Percentiles rank a stretch among this genome's conserved stretches.
These are phyloP conservation scores for Polymixis flavicincta DNA, from an alignment of 2,888 invertebrate genomes.

Conservation along the genomic window DNA sequence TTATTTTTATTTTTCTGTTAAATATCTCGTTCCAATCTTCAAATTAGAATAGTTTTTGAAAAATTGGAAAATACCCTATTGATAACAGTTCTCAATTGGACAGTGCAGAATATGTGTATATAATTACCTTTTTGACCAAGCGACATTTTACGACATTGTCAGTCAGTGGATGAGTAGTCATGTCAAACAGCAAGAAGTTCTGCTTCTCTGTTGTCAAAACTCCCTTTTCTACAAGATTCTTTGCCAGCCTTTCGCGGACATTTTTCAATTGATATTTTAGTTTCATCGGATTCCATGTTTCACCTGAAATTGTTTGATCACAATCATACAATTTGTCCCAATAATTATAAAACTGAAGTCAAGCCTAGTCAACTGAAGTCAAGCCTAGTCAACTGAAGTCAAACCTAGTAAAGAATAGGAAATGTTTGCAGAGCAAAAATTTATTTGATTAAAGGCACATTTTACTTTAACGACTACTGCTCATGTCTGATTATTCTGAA, in stretches of 20 bases:
- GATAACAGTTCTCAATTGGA: constrained; percentile 40
- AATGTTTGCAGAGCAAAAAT: neutral
- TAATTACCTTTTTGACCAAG: constrained; percentile 97
- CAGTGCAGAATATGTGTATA: constrained; percentile 3
- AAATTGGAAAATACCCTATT: no score
- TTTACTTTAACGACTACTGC: neutral
- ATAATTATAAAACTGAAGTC: neutral
- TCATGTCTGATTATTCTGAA: neutral
- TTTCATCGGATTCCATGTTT: constrained; percentile 99
- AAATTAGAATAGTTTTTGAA: no score
- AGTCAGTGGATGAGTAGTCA: constrained; percentile 99
- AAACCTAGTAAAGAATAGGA: neutral
- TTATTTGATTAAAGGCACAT: neutral
- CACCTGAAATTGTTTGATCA: constrained; percentile 91
- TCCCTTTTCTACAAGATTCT: constrained; percentile 99
- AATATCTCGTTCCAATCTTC: no score
- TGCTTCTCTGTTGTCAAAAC: constrained; percentile 99
- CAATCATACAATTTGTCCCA: constrained; percentile 1
- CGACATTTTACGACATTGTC: constrained; percentile 98
- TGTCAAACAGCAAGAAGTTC: constrained; percentile 99
- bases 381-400: neutral
- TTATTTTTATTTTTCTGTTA: no score
- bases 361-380: no score
- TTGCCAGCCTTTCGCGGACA: constrained; percentile 99
- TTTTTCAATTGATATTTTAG: constrained; percentile 99